Evolutionary conservation across 2,113 vertebrate genomes (phyloP), one percentile per base, ranked within the genome.

Genomic region (Scartelaos histophorus): DNA sequence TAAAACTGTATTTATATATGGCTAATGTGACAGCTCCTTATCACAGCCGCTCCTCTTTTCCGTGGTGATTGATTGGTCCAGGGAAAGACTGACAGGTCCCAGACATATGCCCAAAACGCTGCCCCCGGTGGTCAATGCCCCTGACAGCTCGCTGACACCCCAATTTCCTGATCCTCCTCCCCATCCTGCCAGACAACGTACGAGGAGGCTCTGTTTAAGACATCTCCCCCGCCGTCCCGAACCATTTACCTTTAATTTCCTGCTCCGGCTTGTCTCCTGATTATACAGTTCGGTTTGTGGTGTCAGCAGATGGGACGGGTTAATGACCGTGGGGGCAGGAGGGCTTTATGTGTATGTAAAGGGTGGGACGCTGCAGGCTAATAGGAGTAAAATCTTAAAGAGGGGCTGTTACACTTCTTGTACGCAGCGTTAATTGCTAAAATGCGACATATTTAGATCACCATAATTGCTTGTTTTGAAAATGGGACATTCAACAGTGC

Each of bases 111-210:
- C 89, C 56, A 7, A 70, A 82, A 73, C 76, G 74, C 58, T 73
- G 69, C 47, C 70, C 81, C 82, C 80, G 89, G 75, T 78, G 89
- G 90, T 87, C 87, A 88, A 85, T 80, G 86, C 83, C 61, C 71
- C 78, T 90, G 92, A 87, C 89, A 90, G 87, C 76, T 73, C 60
- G 82, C 87, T 90, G 90, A 91, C 88, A 86, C 85, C 85, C 85
- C 82, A 86, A 86, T 91, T 90, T 92, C 85, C 88, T 66, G 75
- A 85, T 83, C 83, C 81, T 84, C 69, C 17, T 73, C 83, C 15
- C 58, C 25, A 2, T 69, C 76, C 78, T 66, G 71, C 17, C 78
- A 12, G 13, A 79, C 69, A 66, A 76, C 86, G 81, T 82, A 82
- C 78, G 70, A 72, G 79, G 70, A 72, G 79, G 67, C 70, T 7